Percentiles rank a stretch among this genome's conserved stretches.
phyloP scores from a whole-genome alignment of 2,797 vertebrate genomes.

The Apogon talboti region DNA sequence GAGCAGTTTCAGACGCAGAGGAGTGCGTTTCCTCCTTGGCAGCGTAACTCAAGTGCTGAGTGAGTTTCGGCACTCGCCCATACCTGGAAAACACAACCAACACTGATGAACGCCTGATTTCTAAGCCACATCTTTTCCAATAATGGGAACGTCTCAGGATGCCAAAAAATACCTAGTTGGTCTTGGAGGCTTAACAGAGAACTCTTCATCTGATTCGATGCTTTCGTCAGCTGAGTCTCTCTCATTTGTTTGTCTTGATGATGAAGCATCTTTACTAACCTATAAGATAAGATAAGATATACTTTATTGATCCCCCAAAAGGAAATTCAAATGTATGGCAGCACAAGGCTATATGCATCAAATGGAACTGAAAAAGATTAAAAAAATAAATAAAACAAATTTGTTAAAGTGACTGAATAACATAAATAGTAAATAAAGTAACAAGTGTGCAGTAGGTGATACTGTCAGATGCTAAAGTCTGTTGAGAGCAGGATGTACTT shows the following conservation, averaged over 20 bases:
- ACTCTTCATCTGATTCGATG: conserved; percentile 70
- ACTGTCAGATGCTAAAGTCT: no score
- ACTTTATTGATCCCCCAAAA: no score
- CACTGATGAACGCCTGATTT: neutral
- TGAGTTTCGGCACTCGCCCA: conserved; percentile 83
- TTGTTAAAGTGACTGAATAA: no score
- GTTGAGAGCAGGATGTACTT: no score
- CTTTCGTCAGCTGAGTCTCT: conserved; percentile 28
- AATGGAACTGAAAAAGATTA: no score
- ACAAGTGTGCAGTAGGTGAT: no score
- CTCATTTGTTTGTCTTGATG: conserved; percentile 19
- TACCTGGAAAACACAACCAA: conserved; percentile 70
- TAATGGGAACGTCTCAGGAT: neutral
- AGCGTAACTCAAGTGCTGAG: conserved; percentile 72
- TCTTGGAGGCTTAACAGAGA: conserved; percentile 44
- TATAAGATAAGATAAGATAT: no score
- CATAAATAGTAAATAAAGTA: no score
- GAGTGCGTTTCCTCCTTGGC: conserved; percentile 63
- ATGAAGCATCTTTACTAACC: conserved; percentile 50
- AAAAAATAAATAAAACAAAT: no score
- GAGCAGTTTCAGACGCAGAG: conserved; percentile 39
- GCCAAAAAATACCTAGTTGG: conserved; percentile 76
- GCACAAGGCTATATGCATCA: no score
- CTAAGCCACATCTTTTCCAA: no score
- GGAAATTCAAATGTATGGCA: no score